Base-by-base conservation (phyloP, 1,140 invertebrate genomes). In the Camponotus vicinus region DNA sequence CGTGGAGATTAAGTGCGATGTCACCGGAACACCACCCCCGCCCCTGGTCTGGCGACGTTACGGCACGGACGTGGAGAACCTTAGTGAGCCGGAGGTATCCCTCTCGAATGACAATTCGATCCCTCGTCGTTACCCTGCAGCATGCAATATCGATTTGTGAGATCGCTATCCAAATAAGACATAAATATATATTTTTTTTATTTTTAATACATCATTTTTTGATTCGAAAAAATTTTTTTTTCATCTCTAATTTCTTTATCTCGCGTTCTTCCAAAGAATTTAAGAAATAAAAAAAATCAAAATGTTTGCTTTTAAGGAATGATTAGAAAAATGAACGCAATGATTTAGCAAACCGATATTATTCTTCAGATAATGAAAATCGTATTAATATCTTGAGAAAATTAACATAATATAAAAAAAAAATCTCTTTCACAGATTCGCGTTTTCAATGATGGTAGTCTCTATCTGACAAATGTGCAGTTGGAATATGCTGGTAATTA, bases 401-500 rank as follows among this genome's bases (percentile, higher is more conserved):
- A 55, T 75, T 59, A 37, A 40, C 1, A 3, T 15, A 59, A 59
- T n/a, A n/a, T 11, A 7, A 59, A 59, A 13, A 59, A 59, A 13
- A 5, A 9, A 42, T 3, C 7, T 66, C 27, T 71, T 87, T 86
- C 27, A 6, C 52, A 96, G 92, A 94, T 97, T 70, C 95, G 97
- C 63, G 97, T 97, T 9, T 97, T 97, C 93, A 96, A 96, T 55
- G 97, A 97, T 89, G 97, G 97, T 0, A 97, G 97, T 32, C 95
- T 98, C 11, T 98, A 98, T 93, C 95, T 98, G 71, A 97, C 97
- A 45, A 96, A 96, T 70, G 96, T 98, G 61, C 97, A 97, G 88
- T 95, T 98, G 45, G 96, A 97, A 32, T 97, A 98, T 92, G 97
- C 97, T 40, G 97, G 97, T 13, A 98, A 98, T 95, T 98, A 97